Conservation (phyloP, 2,888 invertebrate species). For the Noctua pronuba region DNA sequence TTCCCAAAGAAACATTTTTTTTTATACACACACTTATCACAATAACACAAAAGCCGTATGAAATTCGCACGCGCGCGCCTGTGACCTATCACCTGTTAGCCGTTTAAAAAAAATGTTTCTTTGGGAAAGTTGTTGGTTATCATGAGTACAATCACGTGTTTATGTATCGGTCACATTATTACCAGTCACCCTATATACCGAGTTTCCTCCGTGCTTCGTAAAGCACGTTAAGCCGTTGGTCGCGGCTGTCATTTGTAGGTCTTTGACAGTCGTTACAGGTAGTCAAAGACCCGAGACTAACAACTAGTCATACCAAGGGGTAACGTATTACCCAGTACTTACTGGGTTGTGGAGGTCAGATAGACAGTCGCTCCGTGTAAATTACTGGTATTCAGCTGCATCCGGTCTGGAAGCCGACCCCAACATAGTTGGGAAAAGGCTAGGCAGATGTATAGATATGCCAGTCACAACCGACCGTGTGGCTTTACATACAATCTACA, state of each 20-base stretch:
- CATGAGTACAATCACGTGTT: too few species aligned
- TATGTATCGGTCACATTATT: too few species aligned
- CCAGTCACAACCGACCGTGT: too few species aligned
- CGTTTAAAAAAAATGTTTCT: too few species aligned
- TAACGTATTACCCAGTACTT: background rate
- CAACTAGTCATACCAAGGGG: background rate
- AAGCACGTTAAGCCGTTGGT: background rate
- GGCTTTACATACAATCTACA: background rate
- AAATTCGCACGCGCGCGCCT: too few species aligned
- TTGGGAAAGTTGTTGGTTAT: too few species aligned
- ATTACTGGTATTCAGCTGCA: background rate
- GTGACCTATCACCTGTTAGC: too few species aligned
- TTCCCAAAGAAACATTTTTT: too few species aligned
- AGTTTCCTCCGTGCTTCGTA: background rate
- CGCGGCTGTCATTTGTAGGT: background rate
- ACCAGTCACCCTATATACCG: too few species aligned
- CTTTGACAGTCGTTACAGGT: background rate
- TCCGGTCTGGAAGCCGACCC: background rate
- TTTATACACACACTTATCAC: too few species aligned
- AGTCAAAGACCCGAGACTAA: background rate
- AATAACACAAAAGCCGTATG: too few species aligned
- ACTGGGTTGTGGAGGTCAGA: background rate
- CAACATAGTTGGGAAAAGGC: background rate
- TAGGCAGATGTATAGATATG: background rate
- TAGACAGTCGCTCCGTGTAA: background rate